Conservation (phyloP, 2,888 invertebrate genomes). For the Eudasyphora cyanicolor region DNA sequence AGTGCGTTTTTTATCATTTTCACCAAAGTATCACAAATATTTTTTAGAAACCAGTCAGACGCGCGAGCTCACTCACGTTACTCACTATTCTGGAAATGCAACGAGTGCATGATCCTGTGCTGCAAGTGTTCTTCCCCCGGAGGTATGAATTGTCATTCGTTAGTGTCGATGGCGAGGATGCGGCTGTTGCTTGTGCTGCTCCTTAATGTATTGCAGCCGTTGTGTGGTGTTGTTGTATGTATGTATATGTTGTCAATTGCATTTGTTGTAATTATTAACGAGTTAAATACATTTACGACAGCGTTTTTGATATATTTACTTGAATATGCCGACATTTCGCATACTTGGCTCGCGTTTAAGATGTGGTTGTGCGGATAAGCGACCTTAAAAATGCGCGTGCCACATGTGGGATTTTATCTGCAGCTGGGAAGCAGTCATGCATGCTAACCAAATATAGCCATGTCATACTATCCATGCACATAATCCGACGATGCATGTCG, state of each 20-base stretch:
- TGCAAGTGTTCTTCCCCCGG: too few species aligned
- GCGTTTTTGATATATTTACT: slow-evolving; percentile 46
- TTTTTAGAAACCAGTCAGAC: too few species aligned
- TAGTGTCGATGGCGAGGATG: too few species aligned
- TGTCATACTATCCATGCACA: slow-evolving; percentile 21
- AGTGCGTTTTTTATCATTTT: too few species aligned
- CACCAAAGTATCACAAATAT: too few species aligned
- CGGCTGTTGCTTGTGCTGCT: neutral
- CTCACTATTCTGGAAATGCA: too few species aligned
- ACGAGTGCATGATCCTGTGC: too few species aligned
- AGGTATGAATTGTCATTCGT: too few species aligned
- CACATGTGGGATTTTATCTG: neutral
- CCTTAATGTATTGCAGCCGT: neutral
- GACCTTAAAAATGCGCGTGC: neutral
- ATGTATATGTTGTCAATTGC: slow-evolving; percentile 43
- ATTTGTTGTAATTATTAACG: slow-evolving; percentile 51
- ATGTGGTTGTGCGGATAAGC: slow-evolving; percentile 18
- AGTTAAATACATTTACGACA: slow-evolving; percentile 25
- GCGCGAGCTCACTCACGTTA: too few species aligned
- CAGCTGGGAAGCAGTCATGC: slow-evolving; percentile 21
- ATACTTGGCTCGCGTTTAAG: neutral
- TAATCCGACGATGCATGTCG: neutral
- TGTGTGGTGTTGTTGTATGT: neutral
- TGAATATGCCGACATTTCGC: neutral
- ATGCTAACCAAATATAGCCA: slow-evolving; percentile 21